phyloP scores from a whole-genome alignment of 2,113 vertebrate genomes.

The Heterochromis multidens region DNA sequence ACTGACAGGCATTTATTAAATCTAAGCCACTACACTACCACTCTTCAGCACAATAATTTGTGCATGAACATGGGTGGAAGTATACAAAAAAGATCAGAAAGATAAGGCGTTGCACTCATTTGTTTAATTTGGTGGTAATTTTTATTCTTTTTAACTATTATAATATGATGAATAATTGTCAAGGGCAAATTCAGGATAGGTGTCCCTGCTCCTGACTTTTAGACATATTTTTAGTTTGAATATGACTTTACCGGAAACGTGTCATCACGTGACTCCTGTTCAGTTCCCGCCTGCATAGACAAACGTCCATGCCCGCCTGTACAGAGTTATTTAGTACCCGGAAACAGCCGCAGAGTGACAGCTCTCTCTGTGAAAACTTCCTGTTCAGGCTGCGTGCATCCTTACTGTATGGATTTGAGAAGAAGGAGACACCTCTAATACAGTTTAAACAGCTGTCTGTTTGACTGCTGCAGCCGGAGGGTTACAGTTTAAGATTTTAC shows the following conservation, averaged over 20 bases:
- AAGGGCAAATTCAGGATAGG: no score
- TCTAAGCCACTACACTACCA: no score
- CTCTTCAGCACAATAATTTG: no score
- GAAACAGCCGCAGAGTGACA: conserved; percentile 35
- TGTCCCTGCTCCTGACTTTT: no score
- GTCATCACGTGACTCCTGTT: conserved; percentile 13
- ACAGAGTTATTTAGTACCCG: not conserved
- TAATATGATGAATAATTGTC: no score
- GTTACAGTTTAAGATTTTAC: not conserved
- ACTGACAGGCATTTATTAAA: no score
- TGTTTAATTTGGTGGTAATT: not conserved
- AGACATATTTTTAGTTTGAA: not conserved
- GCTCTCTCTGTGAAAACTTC: not conserved
- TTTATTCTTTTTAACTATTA: not conserved
- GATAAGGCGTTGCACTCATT: no score
- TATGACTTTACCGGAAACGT: not conserved
- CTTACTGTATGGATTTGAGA: not conserved
- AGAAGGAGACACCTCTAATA: not conserved
- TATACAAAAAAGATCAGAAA: no score
- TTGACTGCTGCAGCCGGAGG: not conserved
- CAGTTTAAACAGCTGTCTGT: not conserved
- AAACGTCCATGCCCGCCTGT: no score
- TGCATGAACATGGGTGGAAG: no score
- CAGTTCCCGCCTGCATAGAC: conserved; percentile 51
- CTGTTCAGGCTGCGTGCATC: not conserved